Evolutionary conservation across 2,797 vertebrate genomes (phyloP), one percentile per base, ranked within the genome.

Genomic region (Sebastes glaucus): DNA sequence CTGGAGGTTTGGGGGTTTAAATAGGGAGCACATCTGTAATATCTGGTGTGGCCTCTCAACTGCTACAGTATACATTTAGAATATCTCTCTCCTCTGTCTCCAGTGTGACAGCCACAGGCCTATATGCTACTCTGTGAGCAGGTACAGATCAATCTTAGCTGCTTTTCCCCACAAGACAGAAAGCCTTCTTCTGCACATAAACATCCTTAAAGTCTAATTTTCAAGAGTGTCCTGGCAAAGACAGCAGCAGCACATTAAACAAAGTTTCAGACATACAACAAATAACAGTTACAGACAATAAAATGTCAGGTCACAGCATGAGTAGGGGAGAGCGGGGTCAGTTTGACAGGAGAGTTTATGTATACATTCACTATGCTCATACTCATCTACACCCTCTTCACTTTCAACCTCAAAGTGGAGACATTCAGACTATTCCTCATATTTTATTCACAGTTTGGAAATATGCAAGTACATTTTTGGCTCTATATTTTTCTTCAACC

Each of bases 1-100:
- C 84, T 82, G 32, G 86, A 74, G 85, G 82, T 93, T 90, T 27
- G 89, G 86, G 85, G 62, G 72, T 93, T 90, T 92, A 87, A 91
- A 89, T 74, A 86, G 78, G 78, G 82, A 88, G 83, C 78, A 73
- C 83, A 87, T 88, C 84, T 85, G 64, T 84, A 86, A 85, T 87
- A 86, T 86, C 80, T 77, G 81, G 69, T 74, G 78, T 87, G 88
- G 80, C 85, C 84, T 81, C 80, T 77, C 79, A 83, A 74, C 86
- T 87, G 75, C 81, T 76, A 60, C 57, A 67, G 68, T 59, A 66
- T 78, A 60, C 66, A 61, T 86, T 91, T 87, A 87, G 89, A 86
- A 84, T 90, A 57, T 76, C 75, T 75, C 78, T 78, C 75, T 59
- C 72, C 59, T 68, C 28, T 62, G 35, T 88, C 74, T 74, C 13